Base-by-base conservation (phyloP, 2,113 vertebrate species). In the Rafetus swinhoei region DNA sequence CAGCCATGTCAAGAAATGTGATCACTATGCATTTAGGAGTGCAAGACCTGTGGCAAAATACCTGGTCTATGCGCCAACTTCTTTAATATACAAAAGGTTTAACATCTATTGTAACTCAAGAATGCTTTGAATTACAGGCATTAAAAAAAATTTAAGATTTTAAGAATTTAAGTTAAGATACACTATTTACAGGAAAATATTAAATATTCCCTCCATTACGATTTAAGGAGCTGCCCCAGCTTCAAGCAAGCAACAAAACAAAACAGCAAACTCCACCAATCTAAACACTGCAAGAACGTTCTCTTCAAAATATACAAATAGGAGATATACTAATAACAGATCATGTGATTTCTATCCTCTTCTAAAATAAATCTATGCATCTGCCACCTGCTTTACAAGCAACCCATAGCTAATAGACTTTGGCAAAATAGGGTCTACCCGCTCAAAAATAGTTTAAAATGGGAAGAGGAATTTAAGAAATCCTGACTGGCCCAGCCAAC, bases 201-300 rank as follows among this genome's bases (percentile, higher is more conserved):
- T 69, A n/a, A 69, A 62, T 0, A 13, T 56, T 10, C 85, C 7
- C 60, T 3, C n/a, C 62, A 39, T 0, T 0, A 94, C 9, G 14
- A n/a, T 84, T 56, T 54, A 79, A 57, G 93, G 84, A 9, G 3
- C 32, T 84, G 72, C 6, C 3, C 16, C 19, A 81, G 35, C 16
- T 96, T 92, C 79, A 55, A 85, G 2, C 24, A 9, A 93, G 57
- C 21, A 89, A 18, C 2, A 45, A 45, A 69, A 45, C 22, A 84
- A 18, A 89, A 88, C 90, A 50, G 32, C 72, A 84, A 12, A 53
- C 29, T 7, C 65, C 2, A 60, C 25, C 59, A 60, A 29, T 11
- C 25, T 25, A 45, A 45, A 45, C 45, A 45, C 45, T 60, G 59
- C 25, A 60, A 29, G 25, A 27, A 29, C 11, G 5, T 29, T 29